phyloP scores from a whole-genome alignment of 92 coral and sea anemone genomes.

The Umimayanthus chanpuru region DNA sequence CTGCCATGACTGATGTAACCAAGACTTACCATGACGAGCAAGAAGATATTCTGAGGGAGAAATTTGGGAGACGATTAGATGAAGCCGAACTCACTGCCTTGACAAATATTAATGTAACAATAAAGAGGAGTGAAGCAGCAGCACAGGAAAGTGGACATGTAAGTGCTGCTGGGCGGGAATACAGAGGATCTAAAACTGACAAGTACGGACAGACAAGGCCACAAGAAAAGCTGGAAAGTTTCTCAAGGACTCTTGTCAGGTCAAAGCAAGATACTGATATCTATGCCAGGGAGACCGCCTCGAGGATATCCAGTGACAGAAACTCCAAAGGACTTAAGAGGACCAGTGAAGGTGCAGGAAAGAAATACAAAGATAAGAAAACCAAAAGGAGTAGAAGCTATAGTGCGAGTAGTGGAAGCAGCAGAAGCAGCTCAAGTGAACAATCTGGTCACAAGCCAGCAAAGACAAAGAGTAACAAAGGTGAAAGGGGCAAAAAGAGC shows the following conservation, averaged over 20 bases:
- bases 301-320: not conserved
- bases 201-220: not conserved
- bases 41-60: constrained; percentile 31
- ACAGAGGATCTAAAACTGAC: not conserved
- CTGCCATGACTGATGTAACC: not conserved
- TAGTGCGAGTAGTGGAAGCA: constrained; percentile 66
- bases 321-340: constrained; percentile 15
- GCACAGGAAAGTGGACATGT: not conserved
- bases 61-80: constrained; percentile 34
- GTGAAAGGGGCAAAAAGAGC: not conserved
- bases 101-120: constrained; percentile 39
- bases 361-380: constrained; percentile 9
- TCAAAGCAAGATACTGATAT: not conserved
- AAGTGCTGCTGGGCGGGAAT: not conserved
- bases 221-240: not conserved
- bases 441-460: constrained; percentile 6
- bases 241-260: not conserved
- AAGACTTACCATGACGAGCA: constrained; percentile 27
- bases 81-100: constrained; percentile 37
- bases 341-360: not conserved
- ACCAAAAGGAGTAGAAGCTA: constrained; percentile 49
- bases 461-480: constrained; percentile 7
- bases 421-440: constrained; percentile 56
- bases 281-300: not conserved
- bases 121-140: constrained; percentile 25